Conservation (phyloP, 1,140 invertebrate genomes). For the Lordiphosa mommai region DNA sequence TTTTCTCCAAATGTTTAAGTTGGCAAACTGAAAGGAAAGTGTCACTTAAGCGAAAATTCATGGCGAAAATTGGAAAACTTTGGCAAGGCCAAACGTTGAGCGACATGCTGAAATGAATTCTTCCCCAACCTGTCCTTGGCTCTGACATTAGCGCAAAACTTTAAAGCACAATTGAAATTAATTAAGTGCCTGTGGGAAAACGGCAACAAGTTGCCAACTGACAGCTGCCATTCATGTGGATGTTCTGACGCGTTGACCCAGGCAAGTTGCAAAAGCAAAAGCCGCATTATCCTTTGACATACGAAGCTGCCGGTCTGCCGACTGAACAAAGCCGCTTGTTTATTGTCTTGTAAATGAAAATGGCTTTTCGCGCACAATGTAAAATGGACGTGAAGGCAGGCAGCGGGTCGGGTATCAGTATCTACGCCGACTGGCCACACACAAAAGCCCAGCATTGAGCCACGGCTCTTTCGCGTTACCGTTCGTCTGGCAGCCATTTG, state of each 20-base stretch:
- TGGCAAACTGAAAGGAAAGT: background rate
- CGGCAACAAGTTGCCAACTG: constrained; percentile 55
- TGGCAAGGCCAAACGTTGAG: constrained; percentile 11
- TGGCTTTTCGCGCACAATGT: constrained; percentile 62
- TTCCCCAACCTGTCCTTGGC: constrained; percentile 14
- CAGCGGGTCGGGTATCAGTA: background rate
- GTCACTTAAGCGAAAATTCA: constrained; percentile 6
- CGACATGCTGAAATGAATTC: constrained; percentile 31
- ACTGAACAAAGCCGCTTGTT: constrained; percentile 46
- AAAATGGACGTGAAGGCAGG: background rate
- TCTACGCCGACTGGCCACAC: constrained; percentile 2
- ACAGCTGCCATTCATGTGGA: background rate
- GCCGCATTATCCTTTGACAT: constrained; percentile 29
- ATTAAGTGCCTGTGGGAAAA: constrained; percentile 50
- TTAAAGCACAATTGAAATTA: constrained; percentile 59
- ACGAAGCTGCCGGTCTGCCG: constrained; percentile 5
- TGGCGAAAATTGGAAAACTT: constrained; percentile 12
- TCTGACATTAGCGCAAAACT: constrained; percentile 23
- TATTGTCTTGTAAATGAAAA: constrained; percentile 66
- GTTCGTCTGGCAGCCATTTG: constrained; percentile 1
- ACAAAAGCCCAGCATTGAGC: constrained; percentile 7
- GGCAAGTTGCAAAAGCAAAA: background rate
- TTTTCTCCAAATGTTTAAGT: constrained; percentile 1
- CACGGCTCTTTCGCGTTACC: background rate
- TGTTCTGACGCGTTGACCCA: no score